Percentiles rank a stretch among this genome's conserved stretches.
These are phyloP conservation scores for Ibycter americanus DNA, from an alignment of 2,797 vertebrate species.

Conservation along the genomic window DNA sequence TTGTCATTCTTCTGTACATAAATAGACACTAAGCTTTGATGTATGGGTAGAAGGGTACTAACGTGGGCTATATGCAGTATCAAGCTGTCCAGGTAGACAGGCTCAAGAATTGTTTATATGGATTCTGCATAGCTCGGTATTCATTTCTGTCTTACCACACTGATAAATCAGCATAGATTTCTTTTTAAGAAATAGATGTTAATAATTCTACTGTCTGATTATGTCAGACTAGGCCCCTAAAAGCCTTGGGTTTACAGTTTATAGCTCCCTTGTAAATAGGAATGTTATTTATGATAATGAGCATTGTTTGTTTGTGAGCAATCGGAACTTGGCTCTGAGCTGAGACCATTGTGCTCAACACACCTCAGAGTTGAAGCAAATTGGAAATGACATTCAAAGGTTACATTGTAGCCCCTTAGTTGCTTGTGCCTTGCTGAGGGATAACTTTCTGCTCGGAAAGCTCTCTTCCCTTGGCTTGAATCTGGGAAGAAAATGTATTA, in stretches of 20 bases:
- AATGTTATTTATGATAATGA: background rate
- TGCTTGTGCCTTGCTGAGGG: background rate
- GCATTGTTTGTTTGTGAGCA: background rate
- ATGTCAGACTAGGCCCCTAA: background rate
- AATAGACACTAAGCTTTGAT: background rate
- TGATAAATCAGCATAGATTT: background rate
- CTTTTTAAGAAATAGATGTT: background rate
- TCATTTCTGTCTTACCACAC: background rate
- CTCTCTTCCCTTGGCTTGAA: background rate
- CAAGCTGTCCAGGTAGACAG: background rate
- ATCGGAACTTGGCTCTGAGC: background rate
- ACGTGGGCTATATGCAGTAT: background rate
- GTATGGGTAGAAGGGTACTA: background rate
- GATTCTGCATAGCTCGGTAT: background rate
- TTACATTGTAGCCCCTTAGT: background rate
- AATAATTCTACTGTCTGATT: background rate
- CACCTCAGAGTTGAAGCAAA: background rate
- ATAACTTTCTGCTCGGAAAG: background rate
- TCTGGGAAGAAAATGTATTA: slow-evolving; percentile 33
- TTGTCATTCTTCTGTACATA: background rate
- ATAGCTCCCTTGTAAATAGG: background rate
- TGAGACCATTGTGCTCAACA: background rate
- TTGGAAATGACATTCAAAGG: background rate
- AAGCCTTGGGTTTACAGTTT: background rate
- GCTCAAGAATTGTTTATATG: background rate